Base-by-base conservation (phyloP, 2,113 vertebrate species). In the Morone chrysops region DNA sequence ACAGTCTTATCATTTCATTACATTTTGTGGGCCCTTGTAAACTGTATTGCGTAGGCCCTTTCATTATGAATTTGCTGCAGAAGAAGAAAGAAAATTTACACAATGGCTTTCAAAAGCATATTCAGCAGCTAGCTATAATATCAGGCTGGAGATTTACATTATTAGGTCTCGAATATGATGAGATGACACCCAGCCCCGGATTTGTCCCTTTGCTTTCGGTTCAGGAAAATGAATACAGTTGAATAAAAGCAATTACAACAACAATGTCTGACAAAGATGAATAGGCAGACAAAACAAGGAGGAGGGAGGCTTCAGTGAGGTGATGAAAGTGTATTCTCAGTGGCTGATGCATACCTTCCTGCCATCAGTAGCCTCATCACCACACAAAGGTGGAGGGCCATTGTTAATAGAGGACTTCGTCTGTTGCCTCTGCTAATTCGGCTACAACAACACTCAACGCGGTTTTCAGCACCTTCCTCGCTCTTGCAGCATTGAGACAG, bases 1-100 rank as follows among this genome's bases (percentile, higher is more conserved):
- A n/a, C 56, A 66, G 38, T 72, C 38, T 86, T 50, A 54, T 84
- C 36, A 47, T 77, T 86, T 91, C 82, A 82, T 85, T 74, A 81
- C 67, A 80, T 74, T 57, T 62, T 62, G 22, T 69, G 70, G 66
- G 43, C 9, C 56, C 36, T 61, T 63, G 71, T 70, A 68, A 84
- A 80, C 20, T 40, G 54, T 57, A 25, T 31, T 57, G 78, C 41
- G 5, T 66, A 20, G 53, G 74, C 47, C 59, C 60, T 82, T 86
- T 86, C 75, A 73, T 82, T 56, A 60, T 17, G 48, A 31, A 70
- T 68, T 47, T 38, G 36, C 31, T 51, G 70, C 14, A 53, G 59
- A 7, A 53, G 71, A 57, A 63, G 40, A 86, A 53, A 50, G n/a
- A 70, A 31, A 7, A 82, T 71, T 16, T 14, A 67, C 60, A 85